A percentile compares a stretch with the other conserved stretches of the same genome.
Evolutionary conservation across 2,797 vertebrate species (phyloP).

Genomic region (Anguilla obscura): DNA sequence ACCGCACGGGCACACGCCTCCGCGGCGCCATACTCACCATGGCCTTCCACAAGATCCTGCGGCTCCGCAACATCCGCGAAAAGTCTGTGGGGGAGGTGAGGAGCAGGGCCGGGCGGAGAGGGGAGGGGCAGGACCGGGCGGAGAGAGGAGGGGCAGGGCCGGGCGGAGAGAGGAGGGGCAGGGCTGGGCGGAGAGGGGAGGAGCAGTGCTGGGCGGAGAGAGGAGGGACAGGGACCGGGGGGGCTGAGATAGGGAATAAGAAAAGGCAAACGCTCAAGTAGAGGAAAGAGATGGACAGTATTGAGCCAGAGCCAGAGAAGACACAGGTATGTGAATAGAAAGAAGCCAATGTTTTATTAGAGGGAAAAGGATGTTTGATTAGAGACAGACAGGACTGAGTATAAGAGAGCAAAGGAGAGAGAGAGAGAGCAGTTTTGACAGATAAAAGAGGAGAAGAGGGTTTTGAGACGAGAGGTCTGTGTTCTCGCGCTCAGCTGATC

Average conservation of each 20-base stretch:
- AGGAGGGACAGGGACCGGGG: slow-evolving; percentile 50
- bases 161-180: slow-evolving; percentile 75
- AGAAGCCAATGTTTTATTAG: background rate
- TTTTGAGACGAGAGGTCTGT: slow-evolving; percentile 25
- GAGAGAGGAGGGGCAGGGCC: too few species aligned
- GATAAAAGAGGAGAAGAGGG: slow-evolving; percentile 31
- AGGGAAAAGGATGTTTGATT: background rate
- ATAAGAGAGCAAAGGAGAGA: background rate
- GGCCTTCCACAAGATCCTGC: slow-evolving; percentile 89
- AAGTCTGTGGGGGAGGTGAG: slow-evolving; percentile 87
- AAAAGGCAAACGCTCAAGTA: background rate
- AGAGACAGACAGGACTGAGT: too few species aligned
- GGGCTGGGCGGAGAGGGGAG: slow-evolving; percentile 75
- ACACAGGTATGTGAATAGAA: background rate
- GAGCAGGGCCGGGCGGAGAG: background rate
- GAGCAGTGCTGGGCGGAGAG: slow-evolving; percentile 59
- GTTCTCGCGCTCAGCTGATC: slow-evolving; percentile 75
- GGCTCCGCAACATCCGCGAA: slow-evolving; percentile 85
- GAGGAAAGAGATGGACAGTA: background rate
- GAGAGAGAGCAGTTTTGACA: slow-evolving; percentile 6
- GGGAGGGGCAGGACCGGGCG: background rate
- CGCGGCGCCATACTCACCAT: slow-evolving; percentile 87
- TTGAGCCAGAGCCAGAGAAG: background rate
- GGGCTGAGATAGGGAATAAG: background rate
- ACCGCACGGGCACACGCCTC: slow-evolving; percentile 85